These are phyloP conservation scores for Meta bourneti DNA, from an alignment of 2,888 invertebrate species.

Conservation along the genomic window DNA sequence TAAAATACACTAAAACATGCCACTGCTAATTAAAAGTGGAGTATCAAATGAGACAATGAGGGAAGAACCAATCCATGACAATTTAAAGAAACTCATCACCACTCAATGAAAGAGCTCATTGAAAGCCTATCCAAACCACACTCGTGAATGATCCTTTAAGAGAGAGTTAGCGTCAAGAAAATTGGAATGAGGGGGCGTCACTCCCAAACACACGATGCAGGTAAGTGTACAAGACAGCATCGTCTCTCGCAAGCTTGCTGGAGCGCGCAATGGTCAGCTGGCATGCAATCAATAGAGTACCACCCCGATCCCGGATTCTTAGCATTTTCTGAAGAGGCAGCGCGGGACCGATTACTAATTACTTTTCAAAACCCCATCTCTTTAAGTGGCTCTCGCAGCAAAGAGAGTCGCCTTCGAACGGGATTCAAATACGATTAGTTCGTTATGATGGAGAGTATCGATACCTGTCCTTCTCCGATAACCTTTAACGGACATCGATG, in stretches of 20 bases:
- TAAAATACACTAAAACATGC: too few species aligned
- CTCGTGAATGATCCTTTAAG: constrained; percentile 45
- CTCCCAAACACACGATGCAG: constrained; percentile 57
- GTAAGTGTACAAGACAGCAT: constrained; percentile 60
- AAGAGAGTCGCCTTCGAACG: too few species aligned
- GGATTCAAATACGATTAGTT: not conserved
- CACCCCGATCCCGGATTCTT: constrained; percentile 45
- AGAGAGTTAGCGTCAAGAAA: constrained; percentile 62
- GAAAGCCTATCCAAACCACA: not conserved
- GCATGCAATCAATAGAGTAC: constrained; percentile 67
- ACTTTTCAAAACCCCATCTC: constrained; percentile 49
- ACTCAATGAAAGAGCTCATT: constrained; percentile 8
- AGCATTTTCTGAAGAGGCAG: constrained; percentile 55
- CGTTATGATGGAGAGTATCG: not conserved
- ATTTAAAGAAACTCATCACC: too few species aligned
- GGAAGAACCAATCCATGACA: too few species aligned
- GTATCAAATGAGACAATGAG: too few species aligned
- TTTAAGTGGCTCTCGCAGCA: constrained; percentile 4
- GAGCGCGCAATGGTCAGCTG: constrained; percentile 66
- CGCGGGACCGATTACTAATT: constrained; percentile 71
- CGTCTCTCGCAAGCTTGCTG: constrained; percentile 50
- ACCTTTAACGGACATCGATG: not conserved
- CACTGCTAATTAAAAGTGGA: too few species aligned
- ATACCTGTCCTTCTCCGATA: not conserved
- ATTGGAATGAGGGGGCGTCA: constrained; percentile 49